Conservation (phyloP, 1,140 invertebrate genomes). For the Papilio aristodemus region DNA sequence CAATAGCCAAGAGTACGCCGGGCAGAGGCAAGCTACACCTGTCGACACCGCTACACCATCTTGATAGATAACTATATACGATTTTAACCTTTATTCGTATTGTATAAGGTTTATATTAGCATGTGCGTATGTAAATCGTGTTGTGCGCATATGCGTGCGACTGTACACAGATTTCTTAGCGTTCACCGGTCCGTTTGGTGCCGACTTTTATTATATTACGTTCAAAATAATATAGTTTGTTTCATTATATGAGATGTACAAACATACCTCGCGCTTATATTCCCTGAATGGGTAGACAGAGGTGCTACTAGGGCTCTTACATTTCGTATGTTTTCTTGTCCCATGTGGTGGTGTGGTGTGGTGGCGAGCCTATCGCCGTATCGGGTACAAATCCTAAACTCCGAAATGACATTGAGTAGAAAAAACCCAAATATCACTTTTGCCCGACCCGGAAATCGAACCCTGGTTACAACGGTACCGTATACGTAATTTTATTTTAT, state of each 20-base stretch:
- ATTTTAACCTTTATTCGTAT: not conserved
- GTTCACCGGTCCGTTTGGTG: conserved; percentile 6
- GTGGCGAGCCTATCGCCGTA: too few relatives aligned
- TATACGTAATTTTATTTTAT: too few relatives aligned
- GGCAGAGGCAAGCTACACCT: conserved; percentile 17
- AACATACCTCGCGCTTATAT: too few relatives aligned
- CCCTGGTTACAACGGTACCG: too few relatives aligned
- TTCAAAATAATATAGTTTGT: conserved; percentile 12
- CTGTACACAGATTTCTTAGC: conserved; percentile 13
- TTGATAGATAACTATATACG: not conserved
- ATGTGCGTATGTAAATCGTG: not conserved
- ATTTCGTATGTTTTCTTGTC: too few relatives aligned
- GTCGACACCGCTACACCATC: not conserved
- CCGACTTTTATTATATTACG: conserved; percentile 7
- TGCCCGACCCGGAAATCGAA: too few relatives aligned
- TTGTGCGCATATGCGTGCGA: not conserved
- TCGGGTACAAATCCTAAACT: too few relatives aligned
- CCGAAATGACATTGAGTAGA: too few relatives aligned
- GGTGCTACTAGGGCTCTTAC: too few relatives aligned
- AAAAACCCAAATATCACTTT: too few relatives aligned
- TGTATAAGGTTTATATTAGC: not conserved
- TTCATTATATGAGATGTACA: not conserved
- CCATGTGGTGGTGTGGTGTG: too few relatives aligned
- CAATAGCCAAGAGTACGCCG: conserved; percentile 14
- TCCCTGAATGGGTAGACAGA: too few relatives aligned